Conservation (phyloP, 2,797 vertebrate genomes). For the Alauda arvensis region DNA sequence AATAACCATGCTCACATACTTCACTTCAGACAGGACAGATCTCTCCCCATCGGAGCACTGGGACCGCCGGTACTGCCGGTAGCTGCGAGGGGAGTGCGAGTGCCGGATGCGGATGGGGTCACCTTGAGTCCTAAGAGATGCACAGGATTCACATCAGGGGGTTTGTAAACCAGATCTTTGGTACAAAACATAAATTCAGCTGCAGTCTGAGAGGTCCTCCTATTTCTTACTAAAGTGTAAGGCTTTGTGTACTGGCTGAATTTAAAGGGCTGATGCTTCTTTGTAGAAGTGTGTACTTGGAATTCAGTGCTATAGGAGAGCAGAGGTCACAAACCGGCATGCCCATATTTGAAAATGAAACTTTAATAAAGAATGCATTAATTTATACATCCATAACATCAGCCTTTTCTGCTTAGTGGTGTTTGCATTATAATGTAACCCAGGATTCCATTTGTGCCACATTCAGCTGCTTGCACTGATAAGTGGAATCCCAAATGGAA, state of each 20-base stretch:
- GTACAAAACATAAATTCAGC: not conserved
- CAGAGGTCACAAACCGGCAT: not conserved
- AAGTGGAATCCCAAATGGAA: conserved; percentile 1
- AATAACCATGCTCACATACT: conserved; percentile 69
- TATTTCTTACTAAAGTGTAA: not conserved
- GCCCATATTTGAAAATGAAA: not conserved
- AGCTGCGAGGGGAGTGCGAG: conserved; percentile 85
- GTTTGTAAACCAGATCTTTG: not conserved
- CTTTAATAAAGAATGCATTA: not conserved
- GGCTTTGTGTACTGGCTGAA: not conserved
- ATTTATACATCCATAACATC: not conserved
- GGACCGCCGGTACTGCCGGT: conserved; percentile 83
- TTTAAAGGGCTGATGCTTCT: not conserved
- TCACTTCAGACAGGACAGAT: conserved; percentile 86
- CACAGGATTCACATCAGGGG: not conserved
- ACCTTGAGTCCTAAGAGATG: conserved; percentile 80
- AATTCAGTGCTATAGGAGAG: conserved; percentile 3
- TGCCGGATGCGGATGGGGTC: conserved; percentile 84
- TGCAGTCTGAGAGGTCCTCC: not conserved
- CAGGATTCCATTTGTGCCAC: not conserved
- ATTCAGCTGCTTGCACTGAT: not conserved
- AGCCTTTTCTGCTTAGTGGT: not conserved
- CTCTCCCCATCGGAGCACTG: conserved; percentile 88
- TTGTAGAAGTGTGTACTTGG: not conserved
- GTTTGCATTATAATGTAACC: conserved; percentile 7